phyloP scores from a whole-genome alignment of 2,888 invertebrate species.

The Slavum lentiscoides region DNA sequence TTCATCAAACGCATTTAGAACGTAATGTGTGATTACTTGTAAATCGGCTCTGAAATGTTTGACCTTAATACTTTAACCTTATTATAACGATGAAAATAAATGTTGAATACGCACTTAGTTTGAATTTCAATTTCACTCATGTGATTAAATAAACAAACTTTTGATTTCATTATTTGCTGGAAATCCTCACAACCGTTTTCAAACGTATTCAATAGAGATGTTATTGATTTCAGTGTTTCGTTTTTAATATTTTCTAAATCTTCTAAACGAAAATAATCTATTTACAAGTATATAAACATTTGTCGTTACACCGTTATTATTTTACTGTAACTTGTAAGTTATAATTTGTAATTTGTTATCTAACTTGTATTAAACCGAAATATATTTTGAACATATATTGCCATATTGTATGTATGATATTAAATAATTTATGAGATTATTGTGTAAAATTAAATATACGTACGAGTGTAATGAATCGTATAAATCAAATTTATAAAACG shows the following conservation, averaged over 20 bases:
- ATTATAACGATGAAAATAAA: background rate
- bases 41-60: slow-evolving; percentile 22
- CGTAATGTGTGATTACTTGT: background rate
- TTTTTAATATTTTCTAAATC: background rate
- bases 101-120: slow-evolving; percentile 1
- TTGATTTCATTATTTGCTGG: background rate
- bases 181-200: background rate
- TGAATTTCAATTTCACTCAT: slow-evolving; percentile 19
- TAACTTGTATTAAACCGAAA: too few species aligned
- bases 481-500: too few species aligned
- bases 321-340: too few species aligned
- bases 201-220: background rate
- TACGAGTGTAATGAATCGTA: too few species aligned
- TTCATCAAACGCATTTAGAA: background rate
- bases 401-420: too few species aligned
- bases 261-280: background rate
- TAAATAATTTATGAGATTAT: too few species aligned
- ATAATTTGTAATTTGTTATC: too few species aligned
- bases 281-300: background rate
- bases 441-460: too few species aligned
- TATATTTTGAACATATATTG: too few species aligned
- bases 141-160: background rate
- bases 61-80: background rate
- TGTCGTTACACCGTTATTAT: too few species aligned
- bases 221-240: background rate